Evolutionary conservation across 1,140 invertebrate genomes (phyloP), one percentile per base, ranked within the genome.

Genomic region (Plodia interpunctella): DNA sequence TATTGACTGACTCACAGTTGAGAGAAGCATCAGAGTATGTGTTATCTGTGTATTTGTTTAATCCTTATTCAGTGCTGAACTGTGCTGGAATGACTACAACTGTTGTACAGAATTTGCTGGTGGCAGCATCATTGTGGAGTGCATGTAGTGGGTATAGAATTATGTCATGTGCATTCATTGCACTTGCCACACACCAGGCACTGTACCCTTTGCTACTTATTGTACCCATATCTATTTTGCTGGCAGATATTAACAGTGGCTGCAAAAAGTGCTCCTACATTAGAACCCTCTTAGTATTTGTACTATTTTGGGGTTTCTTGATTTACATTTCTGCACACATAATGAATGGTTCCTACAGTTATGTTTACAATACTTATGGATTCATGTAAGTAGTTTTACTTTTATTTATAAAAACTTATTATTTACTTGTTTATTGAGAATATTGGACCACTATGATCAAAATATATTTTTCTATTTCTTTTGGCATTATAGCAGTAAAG

Each of bases 41-140:
- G 0, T 83, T 94, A 64, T 93, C 94, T 58, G 94, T 95, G 0
- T 98, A 98, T 90, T 91, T 98, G 9, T 96, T 98, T 63, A 99
- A 98, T 90, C 98, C 98, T 0, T 97, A 97, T 77, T 94, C 94
- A 30, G 92, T 99, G 50, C 89, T 97, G 13, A 97, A 95, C 66
- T 99, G 97, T 91, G 93, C 96, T n/a, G 97, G 94, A 30, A 93
- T 95, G 77, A 98, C 97, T 0, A 98, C 97, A 5, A 97, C 96
- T 13, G 95, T 97, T 9, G 94, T 99, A 66, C 94, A 94, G 58
- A 99, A 99, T 90, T 88, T 98, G 9, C 91, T 96, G 21, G 87
- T 96, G 38, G 92, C 97, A 10, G 66, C 93, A 2, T 92, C 93
- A 30, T 85, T 98, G 18, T 92, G 93, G 66, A 91, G 91, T 20